Evolutionary conservation across 1,140 invertebrate genomes (phyloP), one percentile per base, ranked within the genome.

Genomic region (Sycophila sp.): DNA sequence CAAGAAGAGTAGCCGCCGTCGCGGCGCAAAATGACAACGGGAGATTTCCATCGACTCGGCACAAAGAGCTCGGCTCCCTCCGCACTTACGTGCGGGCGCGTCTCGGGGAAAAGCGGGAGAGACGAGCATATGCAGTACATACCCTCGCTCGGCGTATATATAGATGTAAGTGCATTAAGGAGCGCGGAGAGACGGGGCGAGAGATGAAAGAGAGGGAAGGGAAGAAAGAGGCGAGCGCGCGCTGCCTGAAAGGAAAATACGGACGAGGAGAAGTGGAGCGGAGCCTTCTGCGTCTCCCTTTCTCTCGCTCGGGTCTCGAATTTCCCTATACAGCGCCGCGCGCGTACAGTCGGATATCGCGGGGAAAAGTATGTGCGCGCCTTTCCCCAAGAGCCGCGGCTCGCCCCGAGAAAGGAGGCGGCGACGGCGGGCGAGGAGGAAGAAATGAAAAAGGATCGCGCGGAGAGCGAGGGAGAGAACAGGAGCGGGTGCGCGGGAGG

Each of bases 281-380:
- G 36, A 26, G 34, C 30, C 40, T 26, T 32, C 40, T 34, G 36
- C n/a, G 22, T 17, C 17, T n/a, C n/a, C n/a, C n/a, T n/a, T n/a
- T n/a, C n/a, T 22, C 22, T 34, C 42, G 17, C n/a, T n/a, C 15
- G 0, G 47, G 42, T 64, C 38, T 68, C 65, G 40, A 58, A 55
- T 68, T 68, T 68, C 40, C 65, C 65, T 26, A 49, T 26, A 15
- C 10, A 13, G 26, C n/a, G n/a, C n/a, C n/a, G n/a, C n/a, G n/a
- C n/a, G n/a, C n/a, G n/a, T n/a, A n/a, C n/a, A n/a, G n/a, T n/a
- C n/a, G n/a, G n/a, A n/a, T n/a, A n/a, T n/a, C n/a, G n/a, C n/a
- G n/a, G n/a, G n/a, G n/a, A n/a, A n/a, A n/a, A n/a, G n/a, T n/a
- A 24, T 15, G 32, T 7, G 30, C 17, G 45, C 3, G 32, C 13